Percentiles rank a stretch among this genome's conserved stretches.
These are phyloP conservation scores for Hyles lineata DNA, from an alignment of 2,888 invertebrate genomes.

Conservation along the genomic window DNA sequence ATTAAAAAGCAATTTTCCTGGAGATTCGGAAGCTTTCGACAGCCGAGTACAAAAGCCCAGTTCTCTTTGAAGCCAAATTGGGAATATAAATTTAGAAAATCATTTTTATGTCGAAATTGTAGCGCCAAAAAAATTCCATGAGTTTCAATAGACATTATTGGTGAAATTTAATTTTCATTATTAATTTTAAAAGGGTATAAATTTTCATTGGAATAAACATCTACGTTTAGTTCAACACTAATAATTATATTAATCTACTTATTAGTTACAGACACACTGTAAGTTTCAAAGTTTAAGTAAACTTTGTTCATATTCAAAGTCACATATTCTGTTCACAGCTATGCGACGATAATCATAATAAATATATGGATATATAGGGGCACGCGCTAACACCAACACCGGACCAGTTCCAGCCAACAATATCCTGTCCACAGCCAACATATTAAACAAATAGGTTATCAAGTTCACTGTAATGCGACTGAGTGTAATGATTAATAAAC, in stretches of 20 bases:
- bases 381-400: not conserved
- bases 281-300: too few relatives aligned
- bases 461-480: not conserved
- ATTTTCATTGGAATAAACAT: too few relatives aligned
- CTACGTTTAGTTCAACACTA: too few relatives aligned
- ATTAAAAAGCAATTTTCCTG: slow-evolving; percentile 1
- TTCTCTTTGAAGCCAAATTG: slow-evolving; percentile 17
- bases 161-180: too few relatives aligned
- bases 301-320: too few relatives aligned
- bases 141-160: not conserved
- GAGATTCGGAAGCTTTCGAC: not conserved
- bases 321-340: too few relatives aligned
- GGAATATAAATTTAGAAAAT: not conserved
- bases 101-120: slow-evolving; percentile 1
- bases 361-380: too few relatives aligned
- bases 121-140: not conserved
- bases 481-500: not conserved
- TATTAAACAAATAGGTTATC: not conserved
- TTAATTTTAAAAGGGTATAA: too few relatives aligned
- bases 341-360: too few relatives aligned
- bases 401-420: slow-evolving; percentile 1
- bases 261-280: too few relatives aligned
- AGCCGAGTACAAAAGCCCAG: not conserved
- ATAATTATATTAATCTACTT: too few relatives aligned
- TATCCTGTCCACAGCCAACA: not conserved